Evolutionary conservation across 1,140 invertebrate species (phyloP).

Genomic region (Drosophila eugracilis): DNA sequence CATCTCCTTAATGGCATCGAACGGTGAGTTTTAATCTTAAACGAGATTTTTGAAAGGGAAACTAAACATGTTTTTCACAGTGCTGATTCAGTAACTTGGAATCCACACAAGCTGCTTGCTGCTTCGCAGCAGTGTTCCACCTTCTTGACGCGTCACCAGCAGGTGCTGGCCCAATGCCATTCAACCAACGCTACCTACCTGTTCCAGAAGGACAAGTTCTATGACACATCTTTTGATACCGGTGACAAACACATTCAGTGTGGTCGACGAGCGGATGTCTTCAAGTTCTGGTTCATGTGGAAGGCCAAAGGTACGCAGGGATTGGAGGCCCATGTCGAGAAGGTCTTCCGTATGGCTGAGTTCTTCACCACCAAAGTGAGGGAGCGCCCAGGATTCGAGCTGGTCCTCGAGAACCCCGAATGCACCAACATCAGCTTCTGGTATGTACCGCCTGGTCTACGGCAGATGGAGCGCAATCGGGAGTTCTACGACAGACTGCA

Average conservation of each 20-base stretch:
- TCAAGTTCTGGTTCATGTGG: conserved; percentile 99
- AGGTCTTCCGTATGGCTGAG: conserved; percentile 90
- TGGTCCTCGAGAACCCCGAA: conserved; percentile 92
- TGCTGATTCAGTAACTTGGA: conserved; percentile 99
- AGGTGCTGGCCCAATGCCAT: conserved; percentile 88
- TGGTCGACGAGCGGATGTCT: conserved; percentile 96
- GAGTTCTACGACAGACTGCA: conserved; percentile 90
- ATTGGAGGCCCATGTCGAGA: conserved; percentile 92
- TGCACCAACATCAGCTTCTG: conserved; percentile 98
- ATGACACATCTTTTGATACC: conserved; percentile 95
- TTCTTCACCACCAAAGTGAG: conserved; percentile 90
- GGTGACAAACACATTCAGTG: conserved; percentile 97
- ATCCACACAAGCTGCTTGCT: conserved; percentile 99
- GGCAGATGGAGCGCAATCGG: conserved; percentile 85
- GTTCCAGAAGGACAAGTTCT: conserved; percentile 98
- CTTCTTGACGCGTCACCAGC: conserved; percentile 90
- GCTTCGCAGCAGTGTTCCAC: conserved; percentile 98
- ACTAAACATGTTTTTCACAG: conserved; percentile 85
- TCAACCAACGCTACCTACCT: conserved; percentile 93
- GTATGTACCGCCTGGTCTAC: conserved; percentile 94
- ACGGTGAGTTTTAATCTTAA: conserved; percentile 85
- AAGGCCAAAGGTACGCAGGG: conserved; percentile 95
- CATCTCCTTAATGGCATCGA: conserved; percentile 92
- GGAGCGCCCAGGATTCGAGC: conserved; percentile 89
- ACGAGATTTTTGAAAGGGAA: no score